Percentiles rank a stretch among this genome's conserved stretches.
Conservation (phyloP, 2,797 vertebrate species). For the Paguma larvata region DNA sequence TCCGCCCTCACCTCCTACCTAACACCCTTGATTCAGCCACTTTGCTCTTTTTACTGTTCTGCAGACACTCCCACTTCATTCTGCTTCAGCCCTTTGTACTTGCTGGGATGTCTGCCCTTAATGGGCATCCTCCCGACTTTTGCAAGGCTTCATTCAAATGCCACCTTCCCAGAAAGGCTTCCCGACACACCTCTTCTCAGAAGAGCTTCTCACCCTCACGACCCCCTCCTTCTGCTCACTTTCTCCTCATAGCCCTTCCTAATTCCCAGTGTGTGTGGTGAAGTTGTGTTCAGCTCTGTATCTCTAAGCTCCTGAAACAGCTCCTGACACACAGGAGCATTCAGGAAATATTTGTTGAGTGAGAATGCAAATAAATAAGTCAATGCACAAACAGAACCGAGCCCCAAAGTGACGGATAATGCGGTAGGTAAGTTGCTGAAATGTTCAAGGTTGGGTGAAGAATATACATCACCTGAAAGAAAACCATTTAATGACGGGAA, state of each 20-base stretch:
- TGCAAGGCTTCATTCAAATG: not conserved
- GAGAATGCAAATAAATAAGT: not conserved
- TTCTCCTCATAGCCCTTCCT: not conserved
- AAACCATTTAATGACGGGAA: constrained; percentile 31
- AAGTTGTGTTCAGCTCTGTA: not conserved
- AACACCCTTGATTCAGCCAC: not conserved
- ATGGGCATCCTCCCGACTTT: not conserved
- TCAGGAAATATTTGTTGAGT: not conserved
- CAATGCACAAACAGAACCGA: not conserved
- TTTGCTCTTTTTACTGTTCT: not conserved
- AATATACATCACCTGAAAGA: not conserved
- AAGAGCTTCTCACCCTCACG: not conserved
- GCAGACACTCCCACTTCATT: not conserved
- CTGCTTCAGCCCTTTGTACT: not conserved
- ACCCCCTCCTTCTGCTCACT: not conserved
- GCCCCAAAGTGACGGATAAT: not conserved
- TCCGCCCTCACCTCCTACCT: not conserved
- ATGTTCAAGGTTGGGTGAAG: not conserved
- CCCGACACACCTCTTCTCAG: not conserved
- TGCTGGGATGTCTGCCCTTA: not conserved
- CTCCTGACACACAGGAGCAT: not conserved
- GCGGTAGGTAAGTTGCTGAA: not conserved
- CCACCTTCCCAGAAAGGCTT: not conserved
- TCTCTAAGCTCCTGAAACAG: not conserved
- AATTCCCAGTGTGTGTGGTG: not conserved